Evolutionary conservation across 2,888 invertebrate genomes (phyloP), one percentile per base, ranked within the genome.

Genomic region (Volucella bombylans): DNA sequence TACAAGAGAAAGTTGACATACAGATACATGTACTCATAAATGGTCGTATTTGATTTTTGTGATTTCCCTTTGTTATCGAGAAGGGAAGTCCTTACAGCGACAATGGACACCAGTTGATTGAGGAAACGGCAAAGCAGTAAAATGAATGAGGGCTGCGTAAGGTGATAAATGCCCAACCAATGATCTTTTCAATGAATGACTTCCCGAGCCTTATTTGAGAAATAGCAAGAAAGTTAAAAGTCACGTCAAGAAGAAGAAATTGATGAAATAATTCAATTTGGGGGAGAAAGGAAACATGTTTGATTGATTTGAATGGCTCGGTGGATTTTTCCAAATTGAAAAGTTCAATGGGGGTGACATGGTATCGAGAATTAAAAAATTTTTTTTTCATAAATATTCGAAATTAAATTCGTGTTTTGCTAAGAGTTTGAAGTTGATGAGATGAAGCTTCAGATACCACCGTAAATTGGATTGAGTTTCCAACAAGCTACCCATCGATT

Each of bases 31-130:
- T 31, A 6, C 31, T 31, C 31, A 31, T 50, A 31, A 61, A 39
- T 52, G 59, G 39, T 41, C 62, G 62, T 15, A 14, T 64, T 64
- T 64, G 72, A 73, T 52, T 68, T 55, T 31, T 50, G 23, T 72
- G 14, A 41, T 38, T 15, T 31, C 38, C 0, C 18, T 49, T 59
- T 15, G 14, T 55, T 15, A n/a, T n/a, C 4, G 2, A 14, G 41
- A 18, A 23, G 8, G 10, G 38, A 62, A 62, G 61, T 59, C 31
- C 31, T 31, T 4, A 31, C 31, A 15, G 41, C 41, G 41, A 43
- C 18, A 11, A 18, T 15, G 39, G 43, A 31, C 18, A 14, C 9
- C 10, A 11, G 10, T 15, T 12, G 52, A 55, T 55, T 10, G 59
- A 23, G 59, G 49, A 59, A 39, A n/a, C 59, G 59, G 49, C 39